Evolutionary conservation across 2,888 invertebrate species (phyloP), one percentile per base, ranked within the genome.

Genomic region (Megastigmus dorsalis): DNA sequence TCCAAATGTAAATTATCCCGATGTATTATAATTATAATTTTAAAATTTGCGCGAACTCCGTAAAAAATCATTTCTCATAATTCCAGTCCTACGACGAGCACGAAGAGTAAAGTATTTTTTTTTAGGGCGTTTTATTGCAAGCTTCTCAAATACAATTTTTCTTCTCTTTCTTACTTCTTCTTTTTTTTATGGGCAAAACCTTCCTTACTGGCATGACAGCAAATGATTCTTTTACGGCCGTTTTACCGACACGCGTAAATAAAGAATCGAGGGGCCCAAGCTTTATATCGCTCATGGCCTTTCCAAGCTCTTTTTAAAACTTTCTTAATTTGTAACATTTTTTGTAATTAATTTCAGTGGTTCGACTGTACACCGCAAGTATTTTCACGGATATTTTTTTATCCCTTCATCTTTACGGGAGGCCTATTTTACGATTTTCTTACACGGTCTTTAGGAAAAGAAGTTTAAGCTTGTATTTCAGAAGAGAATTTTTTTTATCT

Each of bases 321-420:
- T 65, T 65, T 52, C 26, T 15, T 38, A 33, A 62, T 62, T 62
- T n/a, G 33, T 18, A 33, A 33, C 20, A 33, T 62, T 43, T 26
- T 62, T 33, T n/a, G 62, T 23, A 20, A 33, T 62, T 62, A 62
- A 45, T 48, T 33, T 48, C 13, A 5, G 38, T 10, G 4, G 45
- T 18, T 4, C 13, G 18, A 18, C 28, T 28, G n/a, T n/a, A n/a
- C n/a, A n/a, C n/a, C n/a, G n/a, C n/a, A n/a, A n/a, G n/a, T n/a
- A n/a, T n/a, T n/a, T n/a, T n/a, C n/a, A n/a, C n/a, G n/a, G n/a
- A n/a, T n/a, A n/a, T n/a, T n/a, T n/a, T n/a, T n/a, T n/a, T n/a
- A n/a, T n/a, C n/a, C n/a, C n/a, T n/a, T n/a, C n/a, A n/a, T n/a
- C n/a, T n/a, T n/a, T n/a, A n/a, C n/a, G n/a, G n/a, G n/a, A n/a